Evolutionary conservation across 2,797 vertebrate species (phyloP).

Genomic region (Enteromius anoplus): DNA sequence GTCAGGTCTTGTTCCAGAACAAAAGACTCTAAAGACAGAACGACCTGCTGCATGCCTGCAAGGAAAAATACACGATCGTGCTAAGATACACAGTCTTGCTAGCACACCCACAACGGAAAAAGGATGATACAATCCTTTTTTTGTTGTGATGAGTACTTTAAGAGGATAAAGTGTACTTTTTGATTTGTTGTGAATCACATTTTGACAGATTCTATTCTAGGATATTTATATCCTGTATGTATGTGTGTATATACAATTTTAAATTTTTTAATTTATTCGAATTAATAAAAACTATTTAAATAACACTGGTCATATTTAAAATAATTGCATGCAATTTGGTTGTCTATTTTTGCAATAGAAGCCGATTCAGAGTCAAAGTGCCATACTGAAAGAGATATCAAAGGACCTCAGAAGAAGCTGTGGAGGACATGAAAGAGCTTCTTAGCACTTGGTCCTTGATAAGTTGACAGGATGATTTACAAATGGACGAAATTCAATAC

Average conservation of each 20-base stretch:
- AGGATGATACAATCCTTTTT: slow-evolving; percentile 26
- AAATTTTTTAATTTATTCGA: background rate
- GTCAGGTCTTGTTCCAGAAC: slow-evolving; percentile 68
- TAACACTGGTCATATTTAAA: background rate
- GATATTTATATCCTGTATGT: no score
- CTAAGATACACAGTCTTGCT: slow-evolving; percentile 5
- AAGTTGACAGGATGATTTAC: slow-evolving; percentile 33
- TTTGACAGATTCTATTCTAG: no score
- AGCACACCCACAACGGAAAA: slow-evolving; percentile 36
- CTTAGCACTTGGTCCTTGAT: background rate
- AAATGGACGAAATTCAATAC: slow-evolving; percentile 30
- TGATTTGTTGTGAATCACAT: background rate
- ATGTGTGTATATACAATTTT: no score
- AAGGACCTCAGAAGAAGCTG: slow-evolving; percentile 8
- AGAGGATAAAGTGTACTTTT: background rate
- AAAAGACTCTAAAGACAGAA: slow-evolving; percentile 21
- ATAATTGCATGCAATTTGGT: background rate
- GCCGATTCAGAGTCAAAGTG: background rate
- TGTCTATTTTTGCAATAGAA: background rate
- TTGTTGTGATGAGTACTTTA: background rate
- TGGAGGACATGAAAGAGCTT: slow-evolving; percentile 36
- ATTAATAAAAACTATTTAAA: background rate
- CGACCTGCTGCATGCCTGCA: slow-evolving; percentile 20
- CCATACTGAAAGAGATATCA: background rate
- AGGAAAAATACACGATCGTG: slow-evolving; percentile 28